Evolutionary conservation across 2,797 vertebrate species (phyloP).

Genomic region (Rhinophrynus dorsalis): DNA sequence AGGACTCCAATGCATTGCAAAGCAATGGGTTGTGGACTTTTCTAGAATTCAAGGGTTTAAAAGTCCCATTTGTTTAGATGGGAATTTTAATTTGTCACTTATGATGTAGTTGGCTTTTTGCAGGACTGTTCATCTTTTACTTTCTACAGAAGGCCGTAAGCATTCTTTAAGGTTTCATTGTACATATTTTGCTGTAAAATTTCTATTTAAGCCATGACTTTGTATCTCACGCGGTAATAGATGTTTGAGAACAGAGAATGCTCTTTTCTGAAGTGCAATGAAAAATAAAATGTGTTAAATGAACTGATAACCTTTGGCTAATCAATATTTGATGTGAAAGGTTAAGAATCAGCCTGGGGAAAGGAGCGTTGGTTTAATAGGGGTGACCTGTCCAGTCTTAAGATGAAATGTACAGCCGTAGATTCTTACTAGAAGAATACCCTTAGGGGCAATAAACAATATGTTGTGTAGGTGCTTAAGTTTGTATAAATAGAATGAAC

Average conservation of each 20-base stretch:
- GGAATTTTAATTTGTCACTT: too few species aligned
- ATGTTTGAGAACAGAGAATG: background rate
- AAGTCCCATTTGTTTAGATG: too few species aligned
- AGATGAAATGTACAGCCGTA: constrained; percentile 40
- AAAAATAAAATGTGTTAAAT: constrained; percentile 30
- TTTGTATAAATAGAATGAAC: constrained; percentile 41
- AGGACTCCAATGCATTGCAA: too few species aligned
- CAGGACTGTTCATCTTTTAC: too few species aligned
- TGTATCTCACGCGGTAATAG: background rate
- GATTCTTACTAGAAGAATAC: constrained; percentile 29
- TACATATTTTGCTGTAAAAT: background rate
- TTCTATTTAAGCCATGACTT: background rate
- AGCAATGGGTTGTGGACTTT: too few species aligned
- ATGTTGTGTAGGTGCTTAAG: constrained; percentile 34
- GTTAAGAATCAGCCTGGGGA: constrained; percentile 31
- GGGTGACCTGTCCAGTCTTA: constrained; percentile 10
- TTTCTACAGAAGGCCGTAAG: too few species aligned
- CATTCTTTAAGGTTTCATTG: too few species aligned
- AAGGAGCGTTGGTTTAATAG: constrained; percentile 26
- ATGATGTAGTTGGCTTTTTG: too few species aligned
- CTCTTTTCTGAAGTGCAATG: constrained; percentile 8
- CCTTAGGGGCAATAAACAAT: constrained; percentile 42
- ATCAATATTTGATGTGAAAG: constrained; percentile 39
- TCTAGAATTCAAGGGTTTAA: too few species aligned
- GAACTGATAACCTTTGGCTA: constrained; percentile 32